Conservation (phyloP, 1,140 invertebrate genomes). For the Cyphomyrmex costatus region DNA sequence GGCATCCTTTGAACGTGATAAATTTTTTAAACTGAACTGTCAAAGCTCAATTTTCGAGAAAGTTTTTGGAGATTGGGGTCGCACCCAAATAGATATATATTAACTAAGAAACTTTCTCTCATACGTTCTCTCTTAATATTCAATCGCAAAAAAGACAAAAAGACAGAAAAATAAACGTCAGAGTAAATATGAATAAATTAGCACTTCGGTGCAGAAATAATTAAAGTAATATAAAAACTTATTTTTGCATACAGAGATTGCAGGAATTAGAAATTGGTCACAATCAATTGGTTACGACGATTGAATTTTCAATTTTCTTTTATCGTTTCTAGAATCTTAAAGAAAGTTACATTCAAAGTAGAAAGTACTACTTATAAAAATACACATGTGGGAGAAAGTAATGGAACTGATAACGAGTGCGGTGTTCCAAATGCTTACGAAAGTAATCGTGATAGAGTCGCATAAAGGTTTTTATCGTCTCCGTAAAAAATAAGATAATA, state of each 20-base stretch:
- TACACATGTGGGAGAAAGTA: not conserved
- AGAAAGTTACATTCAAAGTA: not conserved
- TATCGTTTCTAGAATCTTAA: not conserved
- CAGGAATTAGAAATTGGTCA: not conserved
- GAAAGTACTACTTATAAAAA: constrained; percentile 10
- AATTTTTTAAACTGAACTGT: not conserved
- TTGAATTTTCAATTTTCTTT: not conserved
- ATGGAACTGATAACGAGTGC: constrained; percentile 18
- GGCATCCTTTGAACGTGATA: not conserved
- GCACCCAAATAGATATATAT: constrained; percentile 3
- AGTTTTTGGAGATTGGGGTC: not conserved
- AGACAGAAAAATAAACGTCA: not conserved
- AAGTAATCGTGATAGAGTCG: not conserved
- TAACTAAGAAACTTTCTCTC: constrained; percentile 16
- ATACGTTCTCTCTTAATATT: not conserved
- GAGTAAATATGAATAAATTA: not conserved
- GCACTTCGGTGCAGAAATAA: not conserved
- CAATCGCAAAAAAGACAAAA: not conserved
- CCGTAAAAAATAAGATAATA: constrained; percentile 17
- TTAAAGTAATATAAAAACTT: not conserved
- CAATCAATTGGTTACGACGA: too few species aligned
- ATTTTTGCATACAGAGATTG: not conserved
- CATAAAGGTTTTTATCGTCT: not conserved
- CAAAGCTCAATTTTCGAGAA: not conserved
- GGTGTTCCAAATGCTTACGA: not conserved